phyloP scores from a whole-genome alignment of 1,140 invertebrate species.

The Polypedilum pembai region DNA sequence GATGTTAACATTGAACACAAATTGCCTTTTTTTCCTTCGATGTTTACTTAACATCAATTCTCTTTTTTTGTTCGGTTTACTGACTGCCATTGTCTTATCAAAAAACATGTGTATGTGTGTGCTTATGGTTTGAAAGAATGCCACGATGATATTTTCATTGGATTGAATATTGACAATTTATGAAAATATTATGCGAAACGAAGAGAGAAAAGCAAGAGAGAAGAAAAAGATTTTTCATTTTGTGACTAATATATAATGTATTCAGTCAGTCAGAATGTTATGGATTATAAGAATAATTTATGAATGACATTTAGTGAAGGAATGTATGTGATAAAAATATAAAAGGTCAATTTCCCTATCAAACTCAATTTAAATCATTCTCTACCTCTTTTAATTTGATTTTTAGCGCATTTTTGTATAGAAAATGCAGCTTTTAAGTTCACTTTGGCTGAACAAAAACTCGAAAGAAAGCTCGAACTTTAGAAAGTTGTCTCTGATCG shows the following conservation, averaged over 20 bases:
- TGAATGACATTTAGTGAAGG: background rate
- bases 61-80: background rate
- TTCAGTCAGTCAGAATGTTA: background rate
- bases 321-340: background rate
- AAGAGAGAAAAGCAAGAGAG: too few relatives aligned
- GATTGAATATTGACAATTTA: slow-evolving; percentile 13
- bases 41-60: slow-evolving; percentile 2
- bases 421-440: too few relatives aligned
- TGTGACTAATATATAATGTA: background rate
- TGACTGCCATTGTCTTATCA: background rate
- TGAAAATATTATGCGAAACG: background rate
- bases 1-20: background rate
- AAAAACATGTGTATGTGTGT: background rate
- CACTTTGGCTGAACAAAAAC: too few relatives aligned
- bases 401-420: background rate
- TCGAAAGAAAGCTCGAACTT: too few relatives aligned
- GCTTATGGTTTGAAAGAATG: background rate
- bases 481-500: too few relatives aligned
- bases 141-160: background rate
- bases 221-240: background rate
- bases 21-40: background rate
- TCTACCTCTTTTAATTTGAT: background rate
- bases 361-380: background rate
- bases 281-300: background rate
- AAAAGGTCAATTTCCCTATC: slow-evolving; percentile 6